Conservation (phyloP, 2,113 vertebrate species). For the Actenoides lindsayi region DNA sequence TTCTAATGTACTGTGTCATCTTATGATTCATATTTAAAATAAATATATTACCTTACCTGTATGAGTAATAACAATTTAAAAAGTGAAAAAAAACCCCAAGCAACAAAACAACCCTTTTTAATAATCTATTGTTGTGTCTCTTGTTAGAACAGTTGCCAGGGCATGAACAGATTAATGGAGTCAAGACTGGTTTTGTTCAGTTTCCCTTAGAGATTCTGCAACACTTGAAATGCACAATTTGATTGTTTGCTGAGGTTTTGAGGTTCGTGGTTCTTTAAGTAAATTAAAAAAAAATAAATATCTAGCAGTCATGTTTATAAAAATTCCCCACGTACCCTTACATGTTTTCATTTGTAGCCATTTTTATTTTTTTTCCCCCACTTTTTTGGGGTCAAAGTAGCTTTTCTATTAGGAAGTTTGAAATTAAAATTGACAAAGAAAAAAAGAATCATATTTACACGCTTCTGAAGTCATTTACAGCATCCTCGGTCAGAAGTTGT, state of each 20-base stretch:
- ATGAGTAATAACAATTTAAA: conserved; percentile 18
- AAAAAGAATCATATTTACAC: not conserved
- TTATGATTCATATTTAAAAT: conserved; percentile 25
- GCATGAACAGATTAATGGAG: not conserved
- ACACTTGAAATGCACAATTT: not conserved
- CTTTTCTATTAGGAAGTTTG: not conserved
- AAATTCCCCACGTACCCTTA: not conserved
- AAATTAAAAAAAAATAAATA: not conserved
- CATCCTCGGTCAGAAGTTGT: not conserved
- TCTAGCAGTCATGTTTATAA: not conserved
- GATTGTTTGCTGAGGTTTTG: not conserved
- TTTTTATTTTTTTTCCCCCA: not conserved
- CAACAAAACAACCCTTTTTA: not conserved
- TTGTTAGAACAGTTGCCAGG: not conserved
- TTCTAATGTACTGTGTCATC: not conserved
- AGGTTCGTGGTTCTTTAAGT: not conserved
- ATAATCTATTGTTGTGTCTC: not conserved
- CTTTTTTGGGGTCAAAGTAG: not conserved
- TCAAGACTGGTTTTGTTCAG: not conserved
- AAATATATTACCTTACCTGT: not conserved
- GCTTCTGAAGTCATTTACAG: not conserved
- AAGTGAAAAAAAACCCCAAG: not conserved
- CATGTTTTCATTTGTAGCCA: not conserved
- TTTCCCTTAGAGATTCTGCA: not conserved
- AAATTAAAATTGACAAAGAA: not conserved